Conservation (phyloP, 2,888 invertebrate species). For the Ctena decussata region DNA sequence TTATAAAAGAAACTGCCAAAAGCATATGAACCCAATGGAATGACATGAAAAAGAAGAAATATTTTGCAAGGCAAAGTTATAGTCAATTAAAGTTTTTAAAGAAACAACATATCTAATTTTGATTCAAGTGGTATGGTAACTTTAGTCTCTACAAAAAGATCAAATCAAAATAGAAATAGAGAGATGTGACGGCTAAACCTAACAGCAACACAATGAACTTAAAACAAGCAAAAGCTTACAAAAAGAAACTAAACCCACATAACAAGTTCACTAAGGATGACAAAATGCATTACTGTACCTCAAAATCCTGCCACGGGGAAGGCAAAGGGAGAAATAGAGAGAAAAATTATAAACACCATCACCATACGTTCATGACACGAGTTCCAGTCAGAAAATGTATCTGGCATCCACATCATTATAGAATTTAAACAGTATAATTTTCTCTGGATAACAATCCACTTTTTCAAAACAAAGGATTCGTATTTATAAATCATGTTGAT, state of each 20-base stretch:
- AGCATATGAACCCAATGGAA: no score
- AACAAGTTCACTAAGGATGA: conserved; percentile 11
- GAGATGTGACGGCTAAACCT: not conserved
- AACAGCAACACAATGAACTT: not conserved
- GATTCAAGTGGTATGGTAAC: conserved; percentile 2
- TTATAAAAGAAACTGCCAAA: not conserved
- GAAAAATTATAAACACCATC: conserved; percentile 75
- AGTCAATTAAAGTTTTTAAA: no score
- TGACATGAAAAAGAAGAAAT: no score
- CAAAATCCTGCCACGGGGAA: conserved; percentile 80
- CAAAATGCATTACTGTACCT: conserved; percentile 69
- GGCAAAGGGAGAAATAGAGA: conserved; percentile 76
- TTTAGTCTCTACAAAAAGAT: not conserved
- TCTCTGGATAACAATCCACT: no score
- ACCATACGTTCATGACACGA: conserved; percentile 51
- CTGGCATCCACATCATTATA: no score
- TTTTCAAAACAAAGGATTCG: no score
- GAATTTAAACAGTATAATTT: no score
- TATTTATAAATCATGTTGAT: no score
- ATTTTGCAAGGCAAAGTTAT: not conserved
- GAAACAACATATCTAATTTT: not conserved
- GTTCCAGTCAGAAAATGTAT: not conserved
- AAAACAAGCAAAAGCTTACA: not conserved
- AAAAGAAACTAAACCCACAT: conserved; percentile 13
- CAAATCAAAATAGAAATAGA: not conserved